Percentiles rank a stretch among this genome's conserved stretches.
Conservation (phyloP, 64 coral and sea anemone species). For the Porites lutea region DNA sequence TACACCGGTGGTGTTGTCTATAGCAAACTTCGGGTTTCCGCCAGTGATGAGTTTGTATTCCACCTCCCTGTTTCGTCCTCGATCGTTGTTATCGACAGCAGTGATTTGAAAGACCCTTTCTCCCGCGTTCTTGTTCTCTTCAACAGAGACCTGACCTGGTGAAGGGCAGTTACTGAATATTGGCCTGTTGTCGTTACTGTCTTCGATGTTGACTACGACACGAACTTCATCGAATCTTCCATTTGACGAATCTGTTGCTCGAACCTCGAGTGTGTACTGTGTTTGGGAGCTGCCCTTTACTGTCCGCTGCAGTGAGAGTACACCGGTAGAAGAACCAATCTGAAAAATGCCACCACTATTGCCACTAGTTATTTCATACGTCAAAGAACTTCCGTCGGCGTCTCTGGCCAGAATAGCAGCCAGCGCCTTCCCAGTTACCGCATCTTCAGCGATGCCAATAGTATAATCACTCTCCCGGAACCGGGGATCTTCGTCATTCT, state of each 20-base stretch:
- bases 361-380: slow-evolving; percentile 65
- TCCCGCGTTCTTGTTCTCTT: slow-evolving; percentile 21
- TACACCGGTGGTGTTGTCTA: slow-evolving; percentile 65
- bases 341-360: slow-evolving; percentile 22
- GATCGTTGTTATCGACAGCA: slow-evolving; percentile 44
- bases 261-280: slow-evolving; percentile 59
- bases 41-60: slow-evolving; percentile 32
- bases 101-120: slow-evolving; percentile 12
- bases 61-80: slow-evolving; percentile 13
- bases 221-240: slow-evolving; percentile 33
- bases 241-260: background rate
- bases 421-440: slow-evolving; percentile 40
- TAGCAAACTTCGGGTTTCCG: slow-evolving; percentile 46
- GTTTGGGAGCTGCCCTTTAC: background rate
- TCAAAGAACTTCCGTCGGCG: slow-evolving; percentile 32
- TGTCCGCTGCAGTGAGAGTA: slow-evolving; percentile 45
- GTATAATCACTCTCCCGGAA: slow-evolving; percentile 36
- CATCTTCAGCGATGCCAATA: slow-evolving; percentile 64
- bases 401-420: slow-evolving; percentile 71
- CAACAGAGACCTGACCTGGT: background rate
- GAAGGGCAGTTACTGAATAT: slow-evolving; percentile 9
- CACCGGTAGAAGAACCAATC: slow-evolving; percentile 50
- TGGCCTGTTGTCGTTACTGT: slow-evolving; percentile 55
- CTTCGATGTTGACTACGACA: slow-evolving; percentile 57
- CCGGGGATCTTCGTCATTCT: slow-evolving; percentile 64